Percentiles rank a stretch among this genome's conserved stretches.
These are phyloP conservation scores for Ptychochromis oligacanthus DNA, from an alignment of 2,113 vertebrate species.

Conservation along the genomic window DNA sequence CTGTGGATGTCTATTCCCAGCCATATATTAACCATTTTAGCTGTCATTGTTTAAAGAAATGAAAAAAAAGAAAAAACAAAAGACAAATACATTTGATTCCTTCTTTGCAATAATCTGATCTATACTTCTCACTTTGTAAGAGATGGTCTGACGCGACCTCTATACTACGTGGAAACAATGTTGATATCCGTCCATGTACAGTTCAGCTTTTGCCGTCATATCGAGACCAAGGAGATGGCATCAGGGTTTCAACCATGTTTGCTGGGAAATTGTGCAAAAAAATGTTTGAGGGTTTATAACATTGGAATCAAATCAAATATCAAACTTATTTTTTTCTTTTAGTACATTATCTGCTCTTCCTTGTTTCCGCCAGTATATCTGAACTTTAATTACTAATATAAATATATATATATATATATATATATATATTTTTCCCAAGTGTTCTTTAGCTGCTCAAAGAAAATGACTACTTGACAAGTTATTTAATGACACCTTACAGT, in stretches of 20 bases:
- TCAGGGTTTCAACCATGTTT: too few species aligned
- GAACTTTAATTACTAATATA: not conserved
- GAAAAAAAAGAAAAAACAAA: too few species aligned
- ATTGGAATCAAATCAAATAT: too few species aligned
- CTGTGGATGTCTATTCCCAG: not conserved
- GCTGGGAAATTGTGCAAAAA: too few species aligned
- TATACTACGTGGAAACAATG: not conserved
- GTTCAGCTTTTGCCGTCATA: not conserved
- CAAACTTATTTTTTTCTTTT: too few species aligned
- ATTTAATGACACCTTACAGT: too few species aligned
- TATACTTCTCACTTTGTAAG: not conserved
- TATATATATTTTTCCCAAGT: too few species aligned
- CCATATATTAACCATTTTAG: not conserved
- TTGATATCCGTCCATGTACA: not conserved
- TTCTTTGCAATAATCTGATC: not conserved
- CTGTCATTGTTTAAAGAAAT: not conserved
- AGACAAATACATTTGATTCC: fast-evolving
- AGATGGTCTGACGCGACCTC: not conserved
- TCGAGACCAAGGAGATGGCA: too few species aligned
- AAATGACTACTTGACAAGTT: not conserved
- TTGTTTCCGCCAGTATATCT: not conserved
- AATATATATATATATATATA: not conserved
- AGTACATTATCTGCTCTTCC: too few species aligned
- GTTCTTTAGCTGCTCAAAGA: fast-evolving
- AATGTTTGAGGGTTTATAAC: too few species aligned